Percentiles rank a stretch among this genome's conserved stretches.
Evolutionary conservation across 2,113 vertebrate species (phyloP).

Genomic region (Dryoscopus gambensis): DNA sequence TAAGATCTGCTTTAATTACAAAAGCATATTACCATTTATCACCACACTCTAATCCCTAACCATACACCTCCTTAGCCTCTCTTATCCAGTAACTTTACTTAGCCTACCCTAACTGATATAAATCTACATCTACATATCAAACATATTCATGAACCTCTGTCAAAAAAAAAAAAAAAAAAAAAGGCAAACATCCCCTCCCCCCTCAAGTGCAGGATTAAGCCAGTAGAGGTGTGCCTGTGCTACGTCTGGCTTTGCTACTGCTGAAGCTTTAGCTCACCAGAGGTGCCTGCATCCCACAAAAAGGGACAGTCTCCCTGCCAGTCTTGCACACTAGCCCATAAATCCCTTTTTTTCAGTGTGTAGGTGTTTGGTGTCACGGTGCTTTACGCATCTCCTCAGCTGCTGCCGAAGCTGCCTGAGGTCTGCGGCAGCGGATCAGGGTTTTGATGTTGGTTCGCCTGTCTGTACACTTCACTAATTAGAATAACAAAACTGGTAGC

Average conservation of each 20-base stretch:
- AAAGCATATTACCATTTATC: slow-evolving; percentile 39
- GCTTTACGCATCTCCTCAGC: slow-evolving; percentile 14
- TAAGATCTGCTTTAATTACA: slow-evolving; percentile 27
- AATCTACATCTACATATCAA: slow-evolving; percentile 59
- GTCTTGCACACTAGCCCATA: neutral
- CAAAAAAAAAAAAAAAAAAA: neutral
- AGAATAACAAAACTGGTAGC: slow-evolving; percentile 65
- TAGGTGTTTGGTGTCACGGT: slow-evolving; percentile 22
- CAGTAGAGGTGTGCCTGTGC: neutral
- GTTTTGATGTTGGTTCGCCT: slow-evolving; percentile 58
- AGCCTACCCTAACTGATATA: slow-evolving; percentile 14
- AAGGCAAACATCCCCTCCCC: neutral
- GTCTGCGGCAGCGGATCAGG: neutral
- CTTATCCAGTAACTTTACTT: slow-evolving; percentile 24
- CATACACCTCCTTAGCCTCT: slow-evolving; percentile 39
- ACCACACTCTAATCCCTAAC: slow-evolving; percentile 33
- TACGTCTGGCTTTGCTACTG: neutral
- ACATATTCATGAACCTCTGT: slow-evolving; percentile 12
- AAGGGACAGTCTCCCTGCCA: neutral
- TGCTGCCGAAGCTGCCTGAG: slow-evolving; percentile 19
- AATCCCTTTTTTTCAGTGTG: neutral
- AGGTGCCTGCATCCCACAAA: neutral
- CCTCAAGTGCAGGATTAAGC: neutral
- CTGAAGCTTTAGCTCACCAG: neutral
- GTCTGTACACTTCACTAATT: slow-evolving; percentile 43